These are phyloP conservation scores for Cheilosia urbana DNA, from an alignment of 2,888 invertebrate species.

Conservation along the genomic window DNA sequence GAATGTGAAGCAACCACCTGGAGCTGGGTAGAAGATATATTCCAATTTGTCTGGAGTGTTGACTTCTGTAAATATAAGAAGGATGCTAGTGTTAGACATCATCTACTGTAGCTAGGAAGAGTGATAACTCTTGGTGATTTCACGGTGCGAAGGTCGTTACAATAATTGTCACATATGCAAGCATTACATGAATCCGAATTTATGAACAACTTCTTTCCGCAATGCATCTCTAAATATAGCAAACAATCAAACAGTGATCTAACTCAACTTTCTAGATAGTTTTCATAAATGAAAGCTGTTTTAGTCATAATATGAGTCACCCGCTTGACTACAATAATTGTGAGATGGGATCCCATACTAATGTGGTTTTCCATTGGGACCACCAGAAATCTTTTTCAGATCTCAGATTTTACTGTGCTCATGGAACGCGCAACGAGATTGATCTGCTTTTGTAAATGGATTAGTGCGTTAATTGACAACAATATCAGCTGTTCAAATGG, in stretches of 20 bases:
- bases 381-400: too few species aligned
- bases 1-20: slow-evolving; percentile 89
- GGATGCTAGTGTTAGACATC: not conserved
- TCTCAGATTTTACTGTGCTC: too few species aligned
- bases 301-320: slow-evolving; percentile 16
- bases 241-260: not conserved
- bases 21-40: slow-evolving; percentile 91
- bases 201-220: not conserved
- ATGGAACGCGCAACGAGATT: too few species aligned
- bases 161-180: not conserved
- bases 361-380: too few species aligned
- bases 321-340: slow-evolving; percentile 13
- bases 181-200: not conserved
- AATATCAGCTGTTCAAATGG: too few species aligned
- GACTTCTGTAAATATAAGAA: slow-evolving; percentile 87
- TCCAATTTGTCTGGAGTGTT: slow-evolving; percentile 91
- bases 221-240: not conserved
- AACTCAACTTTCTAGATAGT: not conserved
- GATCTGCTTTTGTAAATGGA: too few species aligned
- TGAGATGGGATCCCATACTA: slow-evolving; percentile 33
- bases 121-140: too few species aligned
- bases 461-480: too few species aligned
- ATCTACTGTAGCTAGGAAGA: too few species aligned
- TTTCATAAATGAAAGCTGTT: not conserved
- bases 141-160: too few species aligned